Conservation (phyloP, 92 coral and sea anemone species). For the Porites rus region DNA sequence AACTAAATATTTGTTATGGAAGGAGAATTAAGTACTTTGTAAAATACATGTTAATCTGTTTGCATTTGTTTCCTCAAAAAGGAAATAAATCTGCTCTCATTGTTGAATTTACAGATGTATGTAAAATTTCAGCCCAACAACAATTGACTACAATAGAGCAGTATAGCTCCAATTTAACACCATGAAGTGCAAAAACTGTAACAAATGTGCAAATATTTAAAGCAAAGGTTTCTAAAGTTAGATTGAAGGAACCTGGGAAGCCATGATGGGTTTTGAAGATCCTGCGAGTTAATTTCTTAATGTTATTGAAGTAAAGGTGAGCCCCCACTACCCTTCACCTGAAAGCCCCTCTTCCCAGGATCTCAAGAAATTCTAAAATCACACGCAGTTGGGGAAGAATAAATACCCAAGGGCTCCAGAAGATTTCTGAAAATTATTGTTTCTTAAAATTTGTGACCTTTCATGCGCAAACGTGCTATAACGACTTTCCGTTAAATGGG, state of each 20-base stretch:
- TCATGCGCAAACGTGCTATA: too few species aligned
- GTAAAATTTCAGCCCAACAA: constrained; percentile 5
- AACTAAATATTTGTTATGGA: not conserved
- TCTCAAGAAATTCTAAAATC: constrained; percentile 5
- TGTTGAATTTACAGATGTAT: constrained; percentile 5
- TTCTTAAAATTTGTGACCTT: too few species aligned
- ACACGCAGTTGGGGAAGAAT: not conserved
- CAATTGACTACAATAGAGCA: constrained; percentile 1
- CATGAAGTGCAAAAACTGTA: constrained; percentile 11
- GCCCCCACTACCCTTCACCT: constrained; percentile 1
- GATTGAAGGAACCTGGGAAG: constrained; percentile 5
- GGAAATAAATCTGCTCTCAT: constrained; percentile 22
- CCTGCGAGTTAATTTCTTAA: constrained; percentile 1
- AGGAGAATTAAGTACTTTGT: constrained; percentile 5
- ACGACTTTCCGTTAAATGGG: too few species aligned
- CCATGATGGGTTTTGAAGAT: constrained; percentile 14
- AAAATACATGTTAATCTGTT: constrained; percentile 18
- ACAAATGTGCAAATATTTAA: constrained; percentile 4
- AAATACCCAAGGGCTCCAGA: constrained; percentile 5
- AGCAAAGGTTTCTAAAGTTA: constrained; percentile 12
- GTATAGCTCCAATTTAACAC: constrained; percentile 15
- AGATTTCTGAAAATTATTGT: constrained; percentile 10
- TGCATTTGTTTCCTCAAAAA: not conserved
- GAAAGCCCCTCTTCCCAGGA: not conserved
- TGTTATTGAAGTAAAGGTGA: constrained; percentile 11